Percentiles rank a stretch among this genome's conserved stretches.
Conservation (phyloP, 2,888 invertebrate genomes). For the Drosophila testacea region DNA sequence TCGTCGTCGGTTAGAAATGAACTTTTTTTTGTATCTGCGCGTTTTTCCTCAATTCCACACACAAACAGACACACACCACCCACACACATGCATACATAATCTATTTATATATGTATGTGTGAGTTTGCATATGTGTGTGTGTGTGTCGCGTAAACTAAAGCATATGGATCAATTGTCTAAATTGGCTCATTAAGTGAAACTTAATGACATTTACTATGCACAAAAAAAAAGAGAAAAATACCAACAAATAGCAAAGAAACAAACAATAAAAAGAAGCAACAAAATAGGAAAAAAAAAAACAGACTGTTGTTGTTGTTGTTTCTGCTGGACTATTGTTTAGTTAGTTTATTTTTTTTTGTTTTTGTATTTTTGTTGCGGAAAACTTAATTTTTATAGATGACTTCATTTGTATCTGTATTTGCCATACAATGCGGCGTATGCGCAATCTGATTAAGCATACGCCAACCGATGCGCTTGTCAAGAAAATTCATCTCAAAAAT, state of each 20-base stretch:
- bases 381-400: constrained; percentile 64
- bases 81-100: constrained; percentile 40
- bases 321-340: constrained; percentile 41
- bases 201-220: constrained; percentile 79
- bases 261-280: constrained; percentile 29
- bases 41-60: constrained; percentile 42
- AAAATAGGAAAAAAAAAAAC: constrained; percentile 22
- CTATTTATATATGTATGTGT: constrained; percentile 31
- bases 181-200: constrained; percentile 80
- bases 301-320: constrained; percentile 40
- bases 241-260: constrained; percentile 32
- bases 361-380: constrained; percentile 44
- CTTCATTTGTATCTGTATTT: constrained; percentile 52
- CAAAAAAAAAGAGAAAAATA: constrained; percentile 48
- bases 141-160: constrained; percentile 75
- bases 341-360: constrained; percentile 33
- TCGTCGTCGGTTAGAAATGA: constrained; percentile 56
- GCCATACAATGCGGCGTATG: constrained; percentile 55
- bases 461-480: constrained; percentile 14
- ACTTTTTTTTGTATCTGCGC: constrained; percentile 53
- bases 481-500: constrained; percentile 3
- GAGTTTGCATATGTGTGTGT: constrained; percentile 32
- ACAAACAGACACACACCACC: constrained; percentile 25
- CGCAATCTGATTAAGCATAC: constrained; percentile 47
- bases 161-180: constrained; percentile 79